These are phyloP conservation scores for Antigone vipio DNA, from an alignment of 2,113 vertebrate genomes.

Conservation along the genomic window DNA sequence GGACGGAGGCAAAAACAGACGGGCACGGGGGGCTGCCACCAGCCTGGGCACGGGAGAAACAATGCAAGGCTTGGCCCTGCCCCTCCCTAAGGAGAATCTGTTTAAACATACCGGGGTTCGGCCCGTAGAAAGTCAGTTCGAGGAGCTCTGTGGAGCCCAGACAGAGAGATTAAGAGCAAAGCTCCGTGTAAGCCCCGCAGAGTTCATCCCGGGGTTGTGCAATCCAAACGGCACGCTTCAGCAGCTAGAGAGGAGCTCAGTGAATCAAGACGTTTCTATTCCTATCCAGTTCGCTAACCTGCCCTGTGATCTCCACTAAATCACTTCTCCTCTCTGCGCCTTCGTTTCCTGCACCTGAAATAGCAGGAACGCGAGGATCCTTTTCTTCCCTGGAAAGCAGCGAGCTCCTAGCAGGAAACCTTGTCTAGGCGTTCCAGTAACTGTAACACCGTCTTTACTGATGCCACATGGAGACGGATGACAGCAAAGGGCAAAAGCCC, in stretches of 20 bases:
- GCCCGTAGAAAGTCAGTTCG: background rate
- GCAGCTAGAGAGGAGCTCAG: background rate
- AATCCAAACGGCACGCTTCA: background rate
- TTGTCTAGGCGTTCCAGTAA: background rate
- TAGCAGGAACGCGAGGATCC: background rate
- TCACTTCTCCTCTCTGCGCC: background rate
- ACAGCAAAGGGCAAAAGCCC: background rate
- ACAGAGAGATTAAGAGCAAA: conserved; percentile 31
- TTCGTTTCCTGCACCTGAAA: conserved; percentile 39
- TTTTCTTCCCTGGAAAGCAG: background rate
- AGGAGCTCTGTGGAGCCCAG: background rate
- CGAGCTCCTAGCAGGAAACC: background rate
- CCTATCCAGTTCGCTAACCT: background rate
- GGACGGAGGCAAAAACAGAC: background rate
- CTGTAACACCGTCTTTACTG: background rate
- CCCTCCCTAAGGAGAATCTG: background rate
- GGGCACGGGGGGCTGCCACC: background rate
- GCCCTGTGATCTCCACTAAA: background rate
- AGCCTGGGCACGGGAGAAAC: background rate
- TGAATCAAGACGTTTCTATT: background rate
- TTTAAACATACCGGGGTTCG: background rate
- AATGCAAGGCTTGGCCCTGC: background rate
- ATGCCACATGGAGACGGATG: background rate
- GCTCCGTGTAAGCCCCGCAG: background rate
- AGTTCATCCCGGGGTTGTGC: conserved; percentile 1